phyloP scores from a whole-genome alignment of 30 jellyfish, hydroid and myxozoan species.

The Hydractinia echinata region DNA sequence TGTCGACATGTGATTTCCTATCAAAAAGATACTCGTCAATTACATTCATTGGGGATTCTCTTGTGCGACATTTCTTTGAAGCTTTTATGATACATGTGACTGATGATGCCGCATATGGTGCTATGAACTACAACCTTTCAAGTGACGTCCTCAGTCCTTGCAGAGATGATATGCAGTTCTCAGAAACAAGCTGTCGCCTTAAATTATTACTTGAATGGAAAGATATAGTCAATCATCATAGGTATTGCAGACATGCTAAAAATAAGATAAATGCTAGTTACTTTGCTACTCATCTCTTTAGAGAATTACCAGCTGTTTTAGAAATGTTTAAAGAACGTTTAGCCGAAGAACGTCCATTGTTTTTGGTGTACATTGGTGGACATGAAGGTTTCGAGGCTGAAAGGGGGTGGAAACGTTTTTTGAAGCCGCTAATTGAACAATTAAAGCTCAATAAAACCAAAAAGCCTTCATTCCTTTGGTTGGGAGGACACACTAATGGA shows the following conservation, averaged over 20 bases:
- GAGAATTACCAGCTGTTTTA: not conserved
- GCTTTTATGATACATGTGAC: not conserved
- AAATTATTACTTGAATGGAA: not conserved
- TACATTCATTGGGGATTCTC: not conserved
- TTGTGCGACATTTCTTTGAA: not conserved
- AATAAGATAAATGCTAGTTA: not conserved
- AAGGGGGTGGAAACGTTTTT: not conserved
- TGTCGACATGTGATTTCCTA: not conserved
- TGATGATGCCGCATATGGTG: constrained; percentile 1
- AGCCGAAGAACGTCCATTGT: not conserved
- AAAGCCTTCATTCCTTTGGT: not conserved
- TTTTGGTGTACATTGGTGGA: not conserved
- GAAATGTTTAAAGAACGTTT: not conserved
- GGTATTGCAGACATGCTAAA: not conserved
- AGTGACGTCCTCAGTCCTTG: not conserved
- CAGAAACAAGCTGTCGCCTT: not conserved
- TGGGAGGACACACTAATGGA: constrained; percentile 1
- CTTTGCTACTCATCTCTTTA: not conserved
- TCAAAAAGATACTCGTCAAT: not conserved
- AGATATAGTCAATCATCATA: not conserved
- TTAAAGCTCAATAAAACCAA: not conserved
- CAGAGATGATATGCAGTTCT: not conserved
- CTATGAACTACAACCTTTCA: not conserved
- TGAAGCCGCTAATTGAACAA: not conserved
- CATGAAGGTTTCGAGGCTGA: not conserved